Evolutionary conservation across 1,140 invertebrate genomes (phyloP).

Genomic region (Patella vulgata): DNA sequence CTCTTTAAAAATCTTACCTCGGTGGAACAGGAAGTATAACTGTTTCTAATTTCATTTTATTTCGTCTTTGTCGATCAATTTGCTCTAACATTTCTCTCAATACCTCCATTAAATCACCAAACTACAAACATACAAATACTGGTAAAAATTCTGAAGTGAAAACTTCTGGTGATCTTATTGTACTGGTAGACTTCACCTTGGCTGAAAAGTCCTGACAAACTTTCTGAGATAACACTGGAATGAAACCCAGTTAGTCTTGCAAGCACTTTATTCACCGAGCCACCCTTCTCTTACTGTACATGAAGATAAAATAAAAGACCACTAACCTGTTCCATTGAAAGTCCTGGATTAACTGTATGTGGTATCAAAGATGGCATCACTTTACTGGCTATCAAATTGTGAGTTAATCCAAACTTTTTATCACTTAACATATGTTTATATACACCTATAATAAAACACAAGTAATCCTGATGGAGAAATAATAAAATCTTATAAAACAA

Average conservation of each 20-base stretch:
- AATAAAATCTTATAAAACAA: no score
- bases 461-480: no score
- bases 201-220: neutral
- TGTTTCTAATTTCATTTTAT: slow-evolving; percentile 63
- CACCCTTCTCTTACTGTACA: no score
- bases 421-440: slow-evolving; percentile 92
- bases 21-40: slow-evolving; percentile 46
- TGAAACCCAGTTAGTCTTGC: no score
- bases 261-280: no score
- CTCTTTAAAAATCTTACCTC: slow-evolving; percentile 40
- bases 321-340: slow-evolving; percentile 84
- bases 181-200: neutral
- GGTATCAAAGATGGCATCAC: slow-evolving; percentile 93
- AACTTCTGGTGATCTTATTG: neutral
- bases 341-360: slow-evolving; percentile 88
- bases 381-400: slow-evolving; percentile 91
- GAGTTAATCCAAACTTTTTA: slow-evolving; percentile 89
- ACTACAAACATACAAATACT: slow-evolving; percentile 62
- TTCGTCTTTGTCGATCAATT: slow-evolving; percentile 77
- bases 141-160: neutral
- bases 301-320: neutral
- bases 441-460: slow-evolving; percentile 76
- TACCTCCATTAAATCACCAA: slow-evolving; percentile 85
- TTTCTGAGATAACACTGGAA: no score
- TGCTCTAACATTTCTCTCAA: slow-evolving; percentile 93